Conservation (phyloP, 2,888 invertebrate species). For the Calameuta filiformis region DNA sequence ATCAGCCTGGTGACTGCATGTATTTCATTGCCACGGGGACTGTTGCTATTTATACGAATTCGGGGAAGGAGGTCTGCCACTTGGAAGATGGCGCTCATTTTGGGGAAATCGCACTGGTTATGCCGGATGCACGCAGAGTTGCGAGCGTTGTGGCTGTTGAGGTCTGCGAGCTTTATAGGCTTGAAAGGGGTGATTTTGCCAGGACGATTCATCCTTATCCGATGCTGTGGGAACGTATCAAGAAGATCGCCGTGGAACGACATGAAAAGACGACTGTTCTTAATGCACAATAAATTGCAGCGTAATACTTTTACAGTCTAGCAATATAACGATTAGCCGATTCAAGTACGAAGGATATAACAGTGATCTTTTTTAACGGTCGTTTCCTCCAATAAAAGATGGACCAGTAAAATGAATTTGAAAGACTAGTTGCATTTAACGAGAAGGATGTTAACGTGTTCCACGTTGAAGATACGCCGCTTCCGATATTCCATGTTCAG, state of each 20-base stretch:
- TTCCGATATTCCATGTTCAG: not conserved
- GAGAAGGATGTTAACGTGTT: not conserved
- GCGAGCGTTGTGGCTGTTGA: slow-evolving; percentile 65
- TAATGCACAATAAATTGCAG: slow-evolving; percentile 36
- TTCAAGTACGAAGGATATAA: not conserved
- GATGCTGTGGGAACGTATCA: slow-evolving; percentile 61
- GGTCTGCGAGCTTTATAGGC: slow-evolving; percentile 62
- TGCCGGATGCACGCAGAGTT: slow-evolving; percentile 58
- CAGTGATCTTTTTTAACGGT: not conserved
- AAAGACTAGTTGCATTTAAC: not conserved
- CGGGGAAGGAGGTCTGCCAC: slow-evolving; percentile 65
- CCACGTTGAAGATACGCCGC: not conserved
- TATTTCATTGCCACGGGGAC: slow-evolving; percentile 71
- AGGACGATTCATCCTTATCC: slow-evolving; percentile 62
- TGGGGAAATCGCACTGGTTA: slow-evolving; percentile 64
- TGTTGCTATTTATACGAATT: slow-evolving; percentile 68
- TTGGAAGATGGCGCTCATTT: slow-evolving; percentile 65
- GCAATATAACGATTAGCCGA: not conserved
- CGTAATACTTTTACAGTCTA: not conserved
- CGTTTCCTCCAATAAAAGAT: not conserved
- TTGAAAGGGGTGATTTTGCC: slow-evolving; percentile 59
- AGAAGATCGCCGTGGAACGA: slow-evolving; percentile 59
- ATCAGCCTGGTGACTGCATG: slow-evolving; percentile 69
- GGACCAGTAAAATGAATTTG: not conserved
- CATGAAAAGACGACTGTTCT: slow-evolving; percentile 58